Conservation (phyloP, 2,888 invertebrate species). For the Ceratothoa steindachneri region DNA sequence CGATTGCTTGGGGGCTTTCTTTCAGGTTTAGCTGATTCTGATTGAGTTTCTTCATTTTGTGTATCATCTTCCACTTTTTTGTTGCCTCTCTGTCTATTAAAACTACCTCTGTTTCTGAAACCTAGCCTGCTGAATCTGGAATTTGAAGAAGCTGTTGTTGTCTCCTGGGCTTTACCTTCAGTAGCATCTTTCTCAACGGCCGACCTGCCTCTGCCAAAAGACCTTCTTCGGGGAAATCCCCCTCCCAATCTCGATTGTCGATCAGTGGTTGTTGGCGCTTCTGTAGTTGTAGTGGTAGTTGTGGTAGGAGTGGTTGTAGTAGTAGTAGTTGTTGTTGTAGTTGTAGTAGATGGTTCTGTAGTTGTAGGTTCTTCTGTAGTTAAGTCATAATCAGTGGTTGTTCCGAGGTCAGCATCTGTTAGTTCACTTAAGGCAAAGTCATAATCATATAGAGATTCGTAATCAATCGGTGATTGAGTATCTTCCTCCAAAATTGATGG, state of each 20-base stretch:
- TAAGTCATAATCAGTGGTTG: slow-evolving; percentile 15
- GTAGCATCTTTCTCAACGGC: not conserved
- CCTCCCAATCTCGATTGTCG: not conserved
- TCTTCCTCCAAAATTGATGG: slow-evolving; percentile 13
- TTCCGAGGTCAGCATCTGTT: not conserved
- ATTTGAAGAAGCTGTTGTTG: not conserved
- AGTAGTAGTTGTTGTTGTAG: slow-evolving; percentile 29
- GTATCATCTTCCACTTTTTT: not conserved
- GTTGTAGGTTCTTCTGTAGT: slow-evolving; percentile 4
- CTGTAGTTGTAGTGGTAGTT: slow-evolving; percentile 26
- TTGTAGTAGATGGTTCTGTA: slow-evolving; percentile 29
- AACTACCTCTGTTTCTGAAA: not conserved
- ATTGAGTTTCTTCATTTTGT: slow-evolving; percentile 4
- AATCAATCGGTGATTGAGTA: slow-evolving; percentile 22
- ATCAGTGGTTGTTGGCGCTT: not conserved
- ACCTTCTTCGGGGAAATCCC: not conserved
- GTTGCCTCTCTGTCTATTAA: not conserved
- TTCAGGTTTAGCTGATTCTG: slow-evolving; percentile 8
- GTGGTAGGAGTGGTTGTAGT: slow-evolving; percentile 29
- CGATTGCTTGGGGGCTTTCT: not conserved
- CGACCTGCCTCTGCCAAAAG: not conserved
- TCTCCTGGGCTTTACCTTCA: not conserved
- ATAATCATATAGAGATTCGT: slow-evolving; percentile 28
- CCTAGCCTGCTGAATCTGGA: not conserved
- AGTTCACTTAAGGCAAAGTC: not conserved